Evolutionary conservation across 2,888 invertebrate genomes (phyloP), one percentile per base, ranked within the genome.

Genomic region (Yponomeuta cagnagella): DNA sequence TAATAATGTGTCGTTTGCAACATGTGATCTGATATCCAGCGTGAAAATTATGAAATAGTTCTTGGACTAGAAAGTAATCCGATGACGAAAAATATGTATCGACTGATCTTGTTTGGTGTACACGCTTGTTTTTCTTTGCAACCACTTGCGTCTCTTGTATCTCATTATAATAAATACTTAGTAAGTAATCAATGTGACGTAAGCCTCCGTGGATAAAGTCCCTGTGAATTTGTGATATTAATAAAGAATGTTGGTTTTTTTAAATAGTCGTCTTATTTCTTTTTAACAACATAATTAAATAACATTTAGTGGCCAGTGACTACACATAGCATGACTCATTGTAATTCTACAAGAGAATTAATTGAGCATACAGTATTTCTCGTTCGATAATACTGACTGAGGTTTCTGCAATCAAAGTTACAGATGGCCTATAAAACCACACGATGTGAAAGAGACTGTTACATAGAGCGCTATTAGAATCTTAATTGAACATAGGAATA

Each of bases 201-300:
- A 82, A 80, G 75, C 76, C 79, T 76, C 79, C 78, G 78, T 78
- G 78, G 78, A 77, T 77, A 78, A 82, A 83, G 85, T 87, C 84
- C 87, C 85, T 85, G 88, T 86, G 83, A 87, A 90, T 88, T 86
- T 91, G 91, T 92, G 91, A 92, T 91, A 92, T 90, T 88, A 91
- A 87, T 88, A 89, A 88, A 72, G 72, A 88, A 84, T 83, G 87
- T 89, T 88, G 86, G 75, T 78, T 78, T 76, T 84, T 79, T 74
- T 76, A 30, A 76, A 76, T 73, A 70, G 52, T 73, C 70, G 70
- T 75, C 70, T 73, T 74, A 74, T 76, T 73, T 76, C 69, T 71
- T 52, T 15, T 58, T 58, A 58, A 58, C 15, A 58, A 58, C 15
- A 15, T 58, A 58, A 58, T 58, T 58, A 33, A 64, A 65, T 65